Evolutionary conservation across 2,888 invertebrate genomes (phyloP).

Genomic region (Tortrix viridana): DNA sequence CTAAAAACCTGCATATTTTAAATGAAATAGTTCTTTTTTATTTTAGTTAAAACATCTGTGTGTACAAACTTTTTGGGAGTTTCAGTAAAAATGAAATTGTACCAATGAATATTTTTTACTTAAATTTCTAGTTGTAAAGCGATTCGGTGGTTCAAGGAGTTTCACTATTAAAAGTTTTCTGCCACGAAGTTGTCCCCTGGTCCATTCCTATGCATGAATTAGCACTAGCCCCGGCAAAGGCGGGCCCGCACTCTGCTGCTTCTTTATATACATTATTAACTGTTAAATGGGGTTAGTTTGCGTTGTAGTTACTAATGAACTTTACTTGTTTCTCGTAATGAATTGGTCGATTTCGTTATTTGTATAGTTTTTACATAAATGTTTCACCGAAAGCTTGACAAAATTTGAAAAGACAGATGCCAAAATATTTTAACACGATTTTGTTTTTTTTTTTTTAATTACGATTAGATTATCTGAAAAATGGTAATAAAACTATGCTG

Average conservation of each 20-base stretch:
- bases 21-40: conserved; percentile 2
- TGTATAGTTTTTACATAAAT: not conserved
- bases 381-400: no score
- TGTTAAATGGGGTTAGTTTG: conserved; percentile 29
- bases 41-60: conserved; percentile 7
- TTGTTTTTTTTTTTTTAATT: no score
- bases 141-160: conserved; percentile 51
- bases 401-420: no score
- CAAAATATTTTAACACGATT: no score
- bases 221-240: conserved; percentile 46
- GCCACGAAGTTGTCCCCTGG: conserved; percentile 23
- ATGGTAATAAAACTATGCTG: no score
- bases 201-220: conserved; percentile 63
- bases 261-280: conserved; percentile 35
- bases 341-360: not conserved
- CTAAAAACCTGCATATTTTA: conserved; percentile 17
- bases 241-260: conserved; percentile 27
- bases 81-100: conserved; percentile 5
- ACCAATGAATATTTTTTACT: conserved; percentile 35
- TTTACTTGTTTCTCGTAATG: not conserved
- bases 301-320: conserved; percentile 8
- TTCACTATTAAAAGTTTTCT: conserved; percentile 61
- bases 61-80: not conserved
- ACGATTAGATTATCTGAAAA: no score
- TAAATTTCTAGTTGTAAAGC: conserved; percentile 47